phyloP scores from a whole-genome alignment of 2,888 invertebrate genomes.

The Nymphalis polychloros region DNA sequence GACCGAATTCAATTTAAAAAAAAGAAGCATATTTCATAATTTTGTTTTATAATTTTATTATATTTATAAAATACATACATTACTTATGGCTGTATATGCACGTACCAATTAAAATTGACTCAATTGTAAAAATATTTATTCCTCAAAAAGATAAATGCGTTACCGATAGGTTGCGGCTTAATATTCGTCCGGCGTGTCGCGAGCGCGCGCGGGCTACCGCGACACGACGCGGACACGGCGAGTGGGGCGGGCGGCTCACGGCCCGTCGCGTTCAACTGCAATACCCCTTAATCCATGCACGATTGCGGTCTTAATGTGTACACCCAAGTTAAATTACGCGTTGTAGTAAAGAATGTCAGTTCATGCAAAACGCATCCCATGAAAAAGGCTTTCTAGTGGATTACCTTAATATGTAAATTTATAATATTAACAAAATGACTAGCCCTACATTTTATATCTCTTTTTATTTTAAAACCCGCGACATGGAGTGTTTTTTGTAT shows the following conservation, averaged over 20 bases:
- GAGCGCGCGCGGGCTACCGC: constrained; percentile 25
- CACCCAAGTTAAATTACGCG: constrained; percentile 7
- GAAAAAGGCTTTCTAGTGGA: background rate
- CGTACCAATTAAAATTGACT: constrained; percentile 13
- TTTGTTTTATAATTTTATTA: too few species aligned
- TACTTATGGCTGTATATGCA: background rate
- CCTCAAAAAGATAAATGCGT: constrained; percentile 8
- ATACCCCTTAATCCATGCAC: constrained; percentile 20
- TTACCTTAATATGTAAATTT: background rate
- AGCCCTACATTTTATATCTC: too few species aligned
- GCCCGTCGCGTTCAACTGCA: constrained; percentile 10
- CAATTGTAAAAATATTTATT: constrained; percentile 13
- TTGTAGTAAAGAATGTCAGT: constrained; percentile 5
- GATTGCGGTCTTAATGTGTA: constrained; percentile 16
- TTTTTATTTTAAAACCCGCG: too few species aligned
- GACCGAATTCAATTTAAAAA: background rate
- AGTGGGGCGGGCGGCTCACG: background rate
- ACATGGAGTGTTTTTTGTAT: too few species aligned
- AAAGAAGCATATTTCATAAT: too few species aligned
- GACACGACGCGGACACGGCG: constrained; percentile 15
- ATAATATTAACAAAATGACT: background rate
- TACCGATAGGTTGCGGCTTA: constrained; percentile 17
- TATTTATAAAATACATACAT: background rate
- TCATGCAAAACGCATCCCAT: background rate
- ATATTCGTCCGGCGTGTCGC: constrained; percentile 25